These are phyloP conservation scores for Coregonus ussuriensis DNA, from an alignment of 2,797 vertebrate genomes.

Conservation along the genomic window DNA sequence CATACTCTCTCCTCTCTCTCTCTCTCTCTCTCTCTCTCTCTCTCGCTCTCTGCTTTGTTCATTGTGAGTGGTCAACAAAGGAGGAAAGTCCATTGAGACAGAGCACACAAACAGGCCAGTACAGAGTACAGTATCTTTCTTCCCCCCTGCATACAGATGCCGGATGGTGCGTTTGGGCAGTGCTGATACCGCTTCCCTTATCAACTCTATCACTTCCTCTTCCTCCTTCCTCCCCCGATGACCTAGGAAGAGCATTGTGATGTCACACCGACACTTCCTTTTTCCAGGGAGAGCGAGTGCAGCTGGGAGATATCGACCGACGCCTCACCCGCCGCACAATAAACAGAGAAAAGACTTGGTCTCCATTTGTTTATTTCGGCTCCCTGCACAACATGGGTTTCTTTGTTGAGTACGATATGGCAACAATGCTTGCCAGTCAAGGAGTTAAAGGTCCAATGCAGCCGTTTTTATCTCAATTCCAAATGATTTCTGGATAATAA, in stretches of 20 bases:
- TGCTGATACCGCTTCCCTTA: slow-evolving; percentile 5
- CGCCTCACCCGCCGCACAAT: not conserved
- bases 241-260: slow-evolving; percentile 43
- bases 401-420: not conserved
- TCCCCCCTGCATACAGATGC: not conserved
- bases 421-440: too few species aligned
- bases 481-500: too few species aligned
- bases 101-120: slow-evolving; percentile 4
- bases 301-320: not conserved
- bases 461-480: not conserved
- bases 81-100: not conserved
- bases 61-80: slow-evolving; percentile 1
- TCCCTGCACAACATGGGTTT: not conserved
- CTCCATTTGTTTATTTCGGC: not conserved
- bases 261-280: slow-evolving; percentile 29
- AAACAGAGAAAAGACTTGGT: not conserved
- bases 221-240: slow-evolving; percentile 27
- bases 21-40: not conserved
- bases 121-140: slow-evolving; percentile 6
- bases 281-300: slow-evolving; percentile 9
- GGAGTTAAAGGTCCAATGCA: not conserved
- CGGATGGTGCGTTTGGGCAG: not conserved
- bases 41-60: slow-evolving; percentile 8
- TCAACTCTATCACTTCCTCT: slow-evolving; percentile 16
- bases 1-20: not conserved